Evolutionary conservation across 1,140 invertebrate genomes (phyloP).

Genomic region (Dolichoris vasculosae): DNA sequence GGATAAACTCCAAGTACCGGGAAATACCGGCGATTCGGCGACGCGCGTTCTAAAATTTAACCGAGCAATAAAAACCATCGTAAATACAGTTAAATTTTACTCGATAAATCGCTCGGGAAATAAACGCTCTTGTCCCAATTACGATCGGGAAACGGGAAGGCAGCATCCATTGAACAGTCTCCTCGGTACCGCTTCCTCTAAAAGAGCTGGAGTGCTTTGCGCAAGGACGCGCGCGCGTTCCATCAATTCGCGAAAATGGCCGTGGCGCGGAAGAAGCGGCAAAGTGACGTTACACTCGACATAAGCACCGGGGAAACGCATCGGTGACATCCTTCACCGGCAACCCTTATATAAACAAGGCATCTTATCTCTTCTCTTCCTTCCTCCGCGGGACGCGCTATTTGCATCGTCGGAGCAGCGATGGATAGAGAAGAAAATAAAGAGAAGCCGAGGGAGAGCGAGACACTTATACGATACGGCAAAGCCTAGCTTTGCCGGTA

Average conservation of each 20-base stretch:
- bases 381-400: conserved; percentile 17
- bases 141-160: too few species aligned
- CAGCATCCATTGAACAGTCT: too few species aligned
- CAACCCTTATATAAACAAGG: conserved; percentile 44
- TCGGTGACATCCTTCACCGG: conserved; percentile 24
- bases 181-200: not conserved
- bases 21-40: too few species aligned
- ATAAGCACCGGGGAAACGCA: conserved; percentile 31
- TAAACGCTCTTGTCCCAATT: too few species aligned
- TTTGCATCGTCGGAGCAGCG: conserved; percentile 48
- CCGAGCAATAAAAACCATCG: too few species aligned
- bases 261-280: not conserved
- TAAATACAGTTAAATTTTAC: too few species aligned
- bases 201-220: not conserved
- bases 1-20: too few species aligned
- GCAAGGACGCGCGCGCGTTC: not conserved
- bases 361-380: conserved; percentile 37
- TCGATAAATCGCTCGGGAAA: too few species aligned
- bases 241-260: not conserved
- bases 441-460: conserved; percentile 46
- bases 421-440: conserved; percentile 51
- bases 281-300: conserved; percentile 48
- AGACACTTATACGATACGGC: conserved; percentile 51
- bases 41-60: too few species aligned
- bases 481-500: conserved; percentile 45